Evolutionary conservation across 2,888 invertebrate genomes (phyloP).

Genomic region (Ophion obscuratus): DNA sequence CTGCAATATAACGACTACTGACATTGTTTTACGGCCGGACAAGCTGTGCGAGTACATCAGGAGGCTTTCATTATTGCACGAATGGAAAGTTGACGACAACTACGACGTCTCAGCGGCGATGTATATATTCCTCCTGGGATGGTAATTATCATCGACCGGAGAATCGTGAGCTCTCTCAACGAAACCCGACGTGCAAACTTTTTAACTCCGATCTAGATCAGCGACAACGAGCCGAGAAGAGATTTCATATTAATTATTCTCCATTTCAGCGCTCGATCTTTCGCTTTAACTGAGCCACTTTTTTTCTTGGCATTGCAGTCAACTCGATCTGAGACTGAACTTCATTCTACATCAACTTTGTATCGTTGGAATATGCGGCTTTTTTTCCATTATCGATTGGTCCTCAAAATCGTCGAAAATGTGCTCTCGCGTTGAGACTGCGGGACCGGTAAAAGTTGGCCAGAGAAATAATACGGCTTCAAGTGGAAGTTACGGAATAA

Average conservation of each 20-base stretch:
- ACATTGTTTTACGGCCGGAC: conserved; percentile 37
- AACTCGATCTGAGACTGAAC: no score
- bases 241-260: background rate
- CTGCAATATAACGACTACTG: conserved; percentile 46
- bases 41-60: conserved; percentile 25
- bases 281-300: background rate
- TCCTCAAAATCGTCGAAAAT: no score
- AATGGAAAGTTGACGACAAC: conserved; percentile 55
- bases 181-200: conserved; percentile 33
- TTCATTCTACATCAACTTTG: no score
- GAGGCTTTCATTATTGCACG: conserved; percentile 55
- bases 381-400: no score
- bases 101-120: conserved; percentile 5
- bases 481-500: no score
- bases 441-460: no score
- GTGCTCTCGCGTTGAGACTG: no score
- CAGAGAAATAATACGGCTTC: no score
- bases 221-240: background rate
- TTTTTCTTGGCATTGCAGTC: no score
- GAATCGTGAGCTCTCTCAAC: conserved; percentile 35
- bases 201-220: conserved; percentile 8
- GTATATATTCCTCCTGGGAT: conserved; percentile 23
- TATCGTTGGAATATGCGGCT: no score
- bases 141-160: conserved; percentile 66
- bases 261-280: no score